Conservation (phyloP, 2,797 vertebrate species). For the Periophthalmus magnuspinnatus region DNA sequence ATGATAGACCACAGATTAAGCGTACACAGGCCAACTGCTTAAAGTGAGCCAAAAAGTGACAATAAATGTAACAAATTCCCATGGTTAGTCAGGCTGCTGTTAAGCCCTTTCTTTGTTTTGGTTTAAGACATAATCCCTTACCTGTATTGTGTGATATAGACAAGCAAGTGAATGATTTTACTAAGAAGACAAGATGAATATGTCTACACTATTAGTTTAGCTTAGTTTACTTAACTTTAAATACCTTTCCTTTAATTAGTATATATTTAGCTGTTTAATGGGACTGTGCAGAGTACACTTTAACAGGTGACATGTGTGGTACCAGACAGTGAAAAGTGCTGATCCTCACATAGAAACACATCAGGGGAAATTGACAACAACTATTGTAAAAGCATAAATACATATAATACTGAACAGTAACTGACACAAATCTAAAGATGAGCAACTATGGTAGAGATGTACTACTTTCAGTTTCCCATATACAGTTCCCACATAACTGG, state of each 20-base stretch:
- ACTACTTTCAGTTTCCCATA: not conserved
- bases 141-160: too few relatives aligned
- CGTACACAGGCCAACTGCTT: not conserved
- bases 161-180: too few relatives aligned
- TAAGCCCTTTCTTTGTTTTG: too few relatives aligned
- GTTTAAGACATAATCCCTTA: too few relatives aligned
- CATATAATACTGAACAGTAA: not conserved
- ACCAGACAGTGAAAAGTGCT: not conserved
- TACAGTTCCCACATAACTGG: not conserved
- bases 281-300: too few relatives aligned
- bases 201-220: too few relatives aligned
- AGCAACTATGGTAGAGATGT: not conserved
- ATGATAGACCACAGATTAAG: constrained; percentile 33
- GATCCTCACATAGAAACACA: not conserved
- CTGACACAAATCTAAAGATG: not conserved
- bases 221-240: too few relatives aligned
- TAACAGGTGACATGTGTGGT: too few relatives aligned
- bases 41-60: not conserved
- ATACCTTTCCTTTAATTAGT: too few relatives aligned
- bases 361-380: not conserved
- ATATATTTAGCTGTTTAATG: too few relatives aligned
- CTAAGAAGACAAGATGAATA: too few relatives aligned
- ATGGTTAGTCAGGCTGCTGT: too few relatives aligned
- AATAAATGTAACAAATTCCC: not conserved
- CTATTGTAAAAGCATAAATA: not conserved